Conservation (phyloP, 1,140 invertebrate species). For the Drosophila dunni region DNA sequence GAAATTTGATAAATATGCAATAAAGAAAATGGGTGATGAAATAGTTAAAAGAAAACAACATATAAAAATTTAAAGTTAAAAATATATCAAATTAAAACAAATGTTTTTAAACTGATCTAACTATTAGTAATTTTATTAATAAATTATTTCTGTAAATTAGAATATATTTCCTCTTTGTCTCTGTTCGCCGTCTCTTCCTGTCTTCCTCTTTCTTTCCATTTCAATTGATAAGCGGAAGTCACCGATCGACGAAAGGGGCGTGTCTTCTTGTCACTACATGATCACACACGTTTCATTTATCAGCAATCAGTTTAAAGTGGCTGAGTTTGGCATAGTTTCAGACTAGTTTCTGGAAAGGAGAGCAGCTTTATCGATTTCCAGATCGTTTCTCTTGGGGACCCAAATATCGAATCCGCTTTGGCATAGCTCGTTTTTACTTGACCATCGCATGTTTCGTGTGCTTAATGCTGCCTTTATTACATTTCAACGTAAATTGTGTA, state of each 20-base stretch:
- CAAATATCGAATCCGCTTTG: slow-evolving; percentile 10
- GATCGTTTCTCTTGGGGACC: slow-evolving; percentile 55
- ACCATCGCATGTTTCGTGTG: slow-evolving; percentile 44
- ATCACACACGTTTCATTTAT: slow-evolving; percentile 12
- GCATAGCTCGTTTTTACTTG: slow-evolving; percentile 25
- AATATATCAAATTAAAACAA: too few species aligned
- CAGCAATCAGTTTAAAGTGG: slow-evolving; percentile 1
- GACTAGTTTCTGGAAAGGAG: too few species aligned
- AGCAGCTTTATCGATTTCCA: background rate
- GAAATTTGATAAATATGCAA: too few species aligned
- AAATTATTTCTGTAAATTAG: too few species aligned
- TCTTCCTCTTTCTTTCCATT: background rate
- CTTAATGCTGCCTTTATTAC: slow-evolving; percentile 41
- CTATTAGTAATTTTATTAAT: too few species aligned
- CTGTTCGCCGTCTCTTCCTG: background rate
- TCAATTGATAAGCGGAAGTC: slow-evolving; percentile 13
- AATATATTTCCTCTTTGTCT: background rate
- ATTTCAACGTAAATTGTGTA: slow-evolving; percentile 40
- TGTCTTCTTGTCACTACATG: slow-evolving; percentile 9
- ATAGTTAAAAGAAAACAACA: too few species aligned
- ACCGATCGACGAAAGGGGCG: slow-evolving; percentile 3
- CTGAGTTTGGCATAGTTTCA: background rate
- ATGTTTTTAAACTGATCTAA: too few species aligned
- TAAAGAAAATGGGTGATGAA: too few species aligned
- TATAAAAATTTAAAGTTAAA: too few species aligned